Base-by-base conservation (phyloP, 2,797 vertebrate species). In the Lagorchestes hirsutus region DNA sequence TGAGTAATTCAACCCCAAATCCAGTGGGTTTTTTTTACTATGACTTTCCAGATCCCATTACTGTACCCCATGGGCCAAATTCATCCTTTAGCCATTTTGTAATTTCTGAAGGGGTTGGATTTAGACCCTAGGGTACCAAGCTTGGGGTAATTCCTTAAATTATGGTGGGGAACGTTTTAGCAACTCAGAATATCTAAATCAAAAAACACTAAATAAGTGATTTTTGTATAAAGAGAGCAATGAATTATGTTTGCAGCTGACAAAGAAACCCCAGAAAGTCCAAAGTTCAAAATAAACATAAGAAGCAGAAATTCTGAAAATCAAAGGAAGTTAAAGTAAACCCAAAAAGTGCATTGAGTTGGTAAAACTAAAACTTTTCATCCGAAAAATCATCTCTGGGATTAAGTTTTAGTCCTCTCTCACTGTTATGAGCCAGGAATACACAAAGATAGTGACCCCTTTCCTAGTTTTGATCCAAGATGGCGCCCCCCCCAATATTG, bases 321-420 rank as follows among this genome's bases (percentile, higher is more conserved):
- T 82, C 22, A 82, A 27, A 87, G 40, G n/a, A 46, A 82, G 46
- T 82, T 46, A 82, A 82, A 46, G 46, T 46, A 46, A 87, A 87
- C 74, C 22, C 40, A 24, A 10, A 87, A 50, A 46, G 8, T 87
- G 40, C 0, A 50, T 87, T 10, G 40, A 11, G 18, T 46, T 82
- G 40, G 24, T 46, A 24, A 46, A 74, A 40, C 62, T 40, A 74
- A 52, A 52, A 52, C 50, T 52, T 91, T 95, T 62, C 54, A 82
- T 93, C 62, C 55, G 93, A 96, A 92, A 96, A 95, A 91, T 67
- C 92, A 93, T 28, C 50, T 55, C 96, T 96, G n/a, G 55, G 54
- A 55, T 46, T 94, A 40, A 54, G 92, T 95, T 91, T 52, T 6
- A 52, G 5, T 9, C 67, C n/a, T n/a, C 3, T 74, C 16, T 40